phyloP scores from a whole-genome alignment of 2,113 vertebrate species.

The Coturnix japonica region DNA sequence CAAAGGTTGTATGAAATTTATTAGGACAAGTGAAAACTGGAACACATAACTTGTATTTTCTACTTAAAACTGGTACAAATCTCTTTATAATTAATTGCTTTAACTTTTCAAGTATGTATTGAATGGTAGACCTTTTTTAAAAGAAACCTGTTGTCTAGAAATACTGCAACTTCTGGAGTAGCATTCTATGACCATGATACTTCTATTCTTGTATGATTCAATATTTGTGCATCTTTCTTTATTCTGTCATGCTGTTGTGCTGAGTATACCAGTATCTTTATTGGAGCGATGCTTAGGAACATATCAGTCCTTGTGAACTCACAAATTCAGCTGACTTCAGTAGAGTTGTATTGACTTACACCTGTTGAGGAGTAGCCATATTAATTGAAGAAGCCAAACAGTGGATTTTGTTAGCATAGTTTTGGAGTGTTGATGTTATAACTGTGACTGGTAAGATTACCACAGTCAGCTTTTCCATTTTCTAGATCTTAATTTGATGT shows the following conservation, averaged over 20 bases:
- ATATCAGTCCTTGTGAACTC: neutral
- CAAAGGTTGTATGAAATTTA: slow-evolving; percentile 75
- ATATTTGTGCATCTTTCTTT: slow-evolving; percentile 11
- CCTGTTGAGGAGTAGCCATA: neutral
- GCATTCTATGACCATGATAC: neutral
- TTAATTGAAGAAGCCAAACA: neutral
- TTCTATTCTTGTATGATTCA: slow-evolving; percentile 28
- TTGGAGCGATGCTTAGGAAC: neutral
- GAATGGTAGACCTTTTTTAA: slow-evolving; percentile 31
- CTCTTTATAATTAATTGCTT: slow-evolving; percentile 72
- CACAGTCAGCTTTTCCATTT: neutral
- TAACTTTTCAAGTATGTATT: slow-evolving; percentile 60
- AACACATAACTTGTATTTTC: slow-evolving; percentile 73
- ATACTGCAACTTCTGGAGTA: slow-evolving; percentile 33
- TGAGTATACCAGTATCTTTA: neutral
- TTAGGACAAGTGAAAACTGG: slow-evolving; percentile 62
- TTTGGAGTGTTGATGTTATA: neutral
- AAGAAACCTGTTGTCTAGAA: slow-evolving; percentile 28
- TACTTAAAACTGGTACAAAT: slow-evolving; percentile 70
- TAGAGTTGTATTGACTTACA: neutral
- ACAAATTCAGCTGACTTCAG: neutral
- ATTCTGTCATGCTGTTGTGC: slow-evolving; percentile 1
- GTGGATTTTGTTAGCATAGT: neutral
- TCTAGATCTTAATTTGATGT: neutral
- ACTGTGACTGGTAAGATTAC: neutral